Evolutionary conservation across 2,797 vertebrate species (phyloP).

Genomic region (Rhadinocentrus ornatus): DNA sequence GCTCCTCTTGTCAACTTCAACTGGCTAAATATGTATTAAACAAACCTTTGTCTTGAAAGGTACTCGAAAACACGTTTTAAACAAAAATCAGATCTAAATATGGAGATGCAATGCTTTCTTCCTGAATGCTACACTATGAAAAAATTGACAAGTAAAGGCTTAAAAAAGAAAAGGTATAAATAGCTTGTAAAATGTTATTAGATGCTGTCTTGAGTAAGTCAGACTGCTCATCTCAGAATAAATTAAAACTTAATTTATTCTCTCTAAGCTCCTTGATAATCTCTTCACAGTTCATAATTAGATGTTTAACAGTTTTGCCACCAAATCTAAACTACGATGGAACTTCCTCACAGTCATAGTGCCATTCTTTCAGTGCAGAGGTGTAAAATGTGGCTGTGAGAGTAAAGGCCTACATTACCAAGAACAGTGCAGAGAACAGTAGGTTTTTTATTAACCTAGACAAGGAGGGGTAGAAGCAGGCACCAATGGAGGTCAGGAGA

Average conservation of each 20-base stretch:
- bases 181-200: neutral
- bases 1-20: neutral
- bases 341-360: slow-evolving; percentile 8
- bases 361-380: slow-evolving; percentile 20
- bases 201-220: neutral
- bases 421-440: slow-evolving; percentile 70
- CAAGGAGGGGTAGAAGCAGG: slow-evolving; percentile 40
- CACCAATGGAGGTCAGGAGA: slow-evolving; percentile 76
- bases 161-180: neutral
- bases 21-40: neutral
- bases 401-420: slow-evolving; percentile 50
- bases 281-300: neutral
- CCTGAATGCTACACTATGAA: neutral
- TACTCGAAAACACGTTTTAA: neutral
- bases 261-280: neutral
- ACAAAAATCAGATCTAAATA: neutral
- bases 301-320: neutral
- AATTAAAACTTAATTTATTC: neutral
- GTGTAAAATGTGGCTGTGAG: slow-evolving; percentile 61
- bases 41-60: neutral
- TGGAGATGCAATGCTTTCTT: neutral
- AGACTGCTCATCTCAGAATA: neutral
- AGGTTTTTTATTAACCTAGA: slow-evolving; percentile 73
- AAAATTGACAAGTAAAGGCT: neutral
- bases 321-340: neutral